Base-by-base conservation (phyloP, 2,888 invertebrate species). In the Acronicta aceris region DNA sequence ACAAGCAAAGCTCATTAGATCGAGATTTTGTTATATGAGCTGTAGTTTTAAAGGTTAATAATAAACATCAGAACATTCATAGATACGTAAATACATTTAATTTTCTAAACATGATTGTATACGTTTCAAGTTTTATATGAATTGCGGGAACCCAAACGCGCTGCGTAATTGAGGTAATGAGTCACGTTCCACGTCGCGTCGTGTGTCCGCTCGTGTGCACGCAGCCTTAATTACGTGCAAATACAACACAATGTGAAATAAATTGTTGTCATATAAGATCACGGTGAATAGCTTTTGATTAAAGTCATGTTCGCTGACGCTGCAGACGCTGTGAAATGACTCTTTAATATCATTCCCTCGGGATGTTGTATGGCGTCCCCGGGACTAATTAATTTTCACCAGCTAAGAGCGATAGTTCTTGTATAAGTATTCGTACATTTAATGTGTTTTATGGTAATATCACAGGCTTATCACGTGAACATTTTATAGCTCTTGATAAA, bases 141-240 rank as follows among this genome's bases (percentile, higher is more conserved):
- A 71, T 77, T 73, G 70, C 58, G 59, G 64, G 65, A 65, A 76
- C 54, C 69, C 65, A 73, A 71, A 65, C 71, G 68, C 70, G 59
- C 66, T 73, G 72, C 78, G 74, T 81, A 86, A 85, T 86, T 83
- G 82, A 71, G 72, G 77, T 76, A 77, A 80, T 87, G 88, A 88
- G 83, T 87, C 87, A 89, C 84, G 84, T 86, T 79, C 63, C 68
- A 78, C 59, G 63, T 56, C 66, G 67, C 47, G 43, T 38, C 53
- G 46, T 38, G 50, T 17, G 59, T 30, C 58, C 66, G 60, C 59
- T 70, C 65, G 77, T 81, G 78, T 76, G 71, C 70, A 73, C 63
- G 61, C 71, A 60, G 74, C 65, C 55, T 69, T 79, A 81, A 83
- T 82, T 82, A 83, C 77, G 76, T 76, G 71, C 73, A 74, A 71